These are phyloP conservation scores for Zalophus californianus DNA, from an alignment of 2,797 vertebrate species.

Conservation along the genomic window DNA sequence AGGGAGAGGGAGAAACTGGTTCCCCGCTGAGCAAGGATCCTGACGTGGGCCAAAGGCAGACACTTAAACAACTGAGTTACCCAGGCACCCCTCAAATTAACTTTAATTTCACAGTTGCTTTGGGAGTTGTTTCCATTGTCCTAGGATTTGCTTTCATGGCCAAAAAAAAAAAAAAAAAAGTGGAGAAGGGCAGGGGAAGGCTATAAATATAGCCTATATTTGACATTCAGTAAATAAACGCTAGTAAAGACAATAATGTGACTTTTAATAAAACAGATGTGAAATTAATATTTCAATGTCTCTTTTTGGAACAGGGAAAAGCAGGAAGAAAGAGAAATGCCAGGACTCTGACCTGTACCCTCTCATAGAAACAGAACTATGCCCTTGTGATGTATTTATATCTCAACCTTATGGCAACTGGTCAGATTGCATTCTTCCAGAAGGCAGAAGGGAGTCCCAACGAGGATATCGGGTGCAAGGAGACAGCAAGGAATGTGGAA, in stretches of 20 bases:
- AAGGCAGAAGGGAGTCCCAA: constrained; percentile 76
- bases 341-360: constrained; percentile 91
- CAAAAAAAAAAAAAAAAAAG: not conserved
- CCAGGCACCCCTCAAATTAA: constrained; percentile 13
- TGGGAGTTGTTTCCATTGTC: constrained; percentile 75
- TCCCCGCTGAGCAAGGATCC: too few relatives aligned
- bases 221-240: constrained; percentile 80
- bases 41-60: too few relatives aligned
- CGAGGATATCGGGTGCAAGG: constrained; percentile 83
- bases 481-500: constrained; percentile 91
- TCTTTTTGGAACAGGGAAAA: constrained; percentile 92
- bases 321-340: constrained; percentile 95
- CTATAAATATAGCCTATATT: constrained; percentile 69
- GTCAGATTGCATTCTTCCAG: constrained; percentile 94
- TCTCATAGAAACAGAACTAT: constrained; percentile 91
- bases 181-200: not conserved
- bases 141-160: constrained; percentile 67
- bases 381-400: constrained; percentile 92
- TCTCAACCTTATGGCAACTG: constrained; percentile 94
- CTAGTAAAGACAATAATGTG: constrained; percentile 80
- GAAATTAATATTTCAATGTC: constrained; percentile 78
- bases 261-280: constrained; percentile 81
- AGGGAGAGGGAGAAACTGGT: too few relatives aligned
- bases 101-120: constrained; percentile 70
- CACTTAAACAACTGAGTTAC: too few relatives aligned